These are phyloP conservation scores for Elaphurus davidianus DNA, from an alignment of 2,113 vertebrate genomes.

Conservation along the genomic window DNA sequence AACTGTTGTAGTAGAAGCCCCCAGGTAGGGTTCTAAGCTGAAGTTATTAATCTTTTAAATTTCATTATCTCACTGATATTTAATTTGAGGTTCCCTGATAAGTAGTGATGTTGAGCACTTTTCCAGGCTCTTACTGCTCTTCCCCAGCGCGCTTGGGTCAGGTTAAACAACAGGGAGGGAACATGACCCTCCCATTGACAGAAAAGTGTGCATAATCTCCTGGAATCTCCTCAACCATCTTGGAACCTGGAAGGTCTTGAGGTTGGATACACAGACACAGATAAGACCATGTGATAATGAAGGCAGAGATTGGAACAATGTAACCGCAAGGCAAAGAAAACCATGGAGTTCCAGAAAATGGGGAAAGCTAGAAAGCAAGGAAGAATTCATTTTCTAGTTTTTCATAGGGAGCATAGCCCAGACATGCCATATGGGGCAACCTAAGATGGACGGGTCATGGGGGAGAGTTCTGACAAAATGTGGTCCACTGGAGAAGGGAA, in stretches of 20 bases:
- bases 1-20: neutral
- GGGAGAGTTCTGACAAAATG: neutral
- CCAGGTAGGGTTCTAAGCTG: neutral
- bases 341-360: neutral
- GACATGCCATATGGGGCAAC: neutral
- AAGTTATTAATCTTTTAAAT: neutral
- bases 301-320: neutral
- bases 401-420: neutral
- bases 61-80: neutral
- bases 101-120: neutral
- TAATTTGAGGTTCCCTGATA: neutral
- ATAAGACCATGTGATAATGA: neutral
- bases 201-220: neutral
- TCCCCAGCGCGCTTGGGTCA: neutral
- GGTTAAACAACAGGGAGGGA: neutral
- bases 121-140: neutral
- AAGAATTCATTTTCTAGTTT: neutral
- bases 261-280: neutral
- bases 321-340: neutral
- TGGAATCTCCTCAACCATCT: neutral
- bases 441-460: neutral
- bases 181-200: neutral
- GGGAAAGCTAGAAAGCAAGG: neutral
- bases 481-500: neutral
- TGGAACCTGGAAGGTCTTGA: neutral